phyloP scores from a whole-genome alignment of 2,113 vertebrate species.

The Penelope pileata region DNA sequence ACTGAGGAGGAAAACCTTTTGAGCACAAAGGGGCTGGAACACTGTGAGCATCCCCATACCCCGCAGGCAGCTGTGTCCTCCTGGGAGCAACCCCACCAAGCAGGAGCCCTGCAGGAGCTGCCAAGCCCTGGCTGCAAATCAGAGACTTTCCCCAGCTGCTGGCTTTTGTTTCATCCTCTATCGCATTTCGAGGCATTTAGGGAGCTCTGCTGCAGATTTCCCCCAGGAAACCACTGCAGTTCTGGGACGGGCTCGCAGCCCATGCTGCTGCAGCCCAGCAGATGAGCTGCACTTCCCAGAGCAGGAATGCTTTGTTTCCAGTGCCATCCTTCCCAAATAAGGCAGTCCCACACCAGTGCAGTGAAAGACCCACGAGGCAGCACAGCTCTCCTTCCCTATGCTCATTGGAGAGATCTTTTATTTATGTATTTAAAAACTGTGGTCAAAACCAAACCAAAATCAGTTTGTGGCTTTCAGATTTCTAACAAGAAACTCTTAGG shows the following conservation, averaged over 20 bases:
- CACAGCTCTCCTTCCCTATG: neutral
- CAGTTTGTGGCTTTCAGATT: constrained; percentile 15
- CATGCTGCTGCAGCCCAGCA: too few species aligned
- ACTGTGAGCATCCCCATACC: too few species aligned
- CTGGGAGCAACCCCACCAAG: neutral
- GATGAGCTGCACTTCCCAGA: neutral
- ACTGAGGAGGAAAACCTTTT: constrained; percentile 18
- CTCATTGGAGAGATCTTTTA: neutral
- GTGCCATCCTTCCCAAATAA: neutral
- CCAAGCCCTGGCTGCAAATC: neutral
- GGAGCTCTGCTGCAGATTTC: too few species aligned
- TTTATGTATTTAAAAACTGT: neutral
- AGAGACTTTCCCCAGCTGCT: neutral
- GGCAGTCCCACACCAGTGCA: neutral
- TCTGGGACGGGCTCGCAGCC: too few species aligned
- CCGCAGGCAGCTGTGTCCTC: too few species aligned
- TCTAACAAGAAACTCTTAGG: neutral
- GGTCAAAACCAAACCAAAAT: constrained; percentile 10
- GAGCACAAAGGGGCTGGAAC: neutral
- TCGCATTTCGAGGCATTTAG: neutral
- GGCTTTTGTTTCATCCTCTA: neutral
- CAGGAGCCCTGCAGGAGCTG: neutral
- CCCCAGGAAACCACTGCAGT: too few species aligned
- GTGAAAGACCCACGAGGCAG: neutral
- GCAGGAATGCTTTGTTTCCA: neutral